Conservation (phyloP, 2,888 invertebrate genomes). For the Chloroclystis v-ata region DNA sequence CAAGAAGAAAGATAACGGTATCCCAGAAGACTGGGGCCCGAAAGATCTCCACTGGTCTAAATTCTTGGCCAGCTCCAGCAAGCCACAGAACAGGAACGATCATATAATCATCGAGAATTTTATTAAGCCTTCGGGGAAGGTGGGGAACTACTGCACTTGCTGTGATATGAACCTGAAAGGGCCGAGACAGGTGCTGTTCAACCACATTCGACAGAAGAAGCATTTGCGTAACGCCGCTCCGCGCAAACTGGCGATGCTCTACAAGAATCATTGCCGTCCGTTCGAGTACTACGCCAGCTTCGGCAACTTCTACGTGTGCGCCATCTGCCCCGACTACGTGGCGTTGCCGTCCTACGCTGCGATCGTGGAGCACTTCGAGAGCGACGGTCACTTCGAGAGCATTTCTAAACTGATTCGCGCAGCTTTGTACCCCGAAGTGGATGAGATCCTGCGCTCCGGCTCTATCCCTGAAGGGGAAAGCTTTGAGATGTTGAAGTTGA, state of each 20-base stretch:
- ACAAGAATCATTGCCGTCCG: constrained; percentile 64
- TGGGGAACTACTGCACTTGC: constrained; percentile 64
- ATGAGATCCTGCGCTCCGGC: constrained; percentile 23
- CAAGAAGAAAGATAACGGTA: constrained; percentile 51
- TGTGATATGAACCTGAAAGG: constrained; percentile 71
- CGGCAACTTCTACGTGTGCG: constrained; percentile 65
- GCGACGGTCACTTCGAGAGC: constrained; percentile 53
- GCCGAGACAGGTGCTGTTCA: constrained; percentile 67
- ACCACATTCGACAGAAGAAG: constrained; percentile 71
- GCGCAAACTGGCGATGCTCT: constrained; percentile 55
- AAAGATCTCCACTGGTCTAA: constrained; percentile 70
- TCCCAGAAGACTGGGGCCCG: constrained; percentile 70
- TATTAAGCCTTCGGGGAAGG: constrained; percentile 65
- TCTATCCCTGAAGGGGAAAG: constrained; percentile 1
- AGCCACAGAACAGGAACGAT: constrained; percentile 59
- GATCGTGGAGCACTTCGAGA: constrained; percentile 66
- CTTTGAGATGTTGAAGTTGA: constrained; percentile 38
- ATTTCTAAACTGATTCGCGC: constrained; percentile 54
- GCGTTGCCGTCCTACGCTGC: constrained; percentile 65
- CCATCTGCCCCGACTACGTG: constrained; percentile 57
- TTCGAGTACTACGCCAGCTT: constrained; percentile 69
- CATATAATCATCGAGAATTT: constrained; percentile 71
- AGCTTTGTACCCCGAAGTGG: constrained; percentile 49
- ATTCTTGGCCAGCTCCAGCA: constrained; percentile 65
- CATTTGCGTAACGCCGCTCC: constrained; percentile 70